These are phyloP conservation scores for Danionella cerebrum DNA, from an alignment of 2,113 vertebrate species.

Conservation along the genomic window DNA sequence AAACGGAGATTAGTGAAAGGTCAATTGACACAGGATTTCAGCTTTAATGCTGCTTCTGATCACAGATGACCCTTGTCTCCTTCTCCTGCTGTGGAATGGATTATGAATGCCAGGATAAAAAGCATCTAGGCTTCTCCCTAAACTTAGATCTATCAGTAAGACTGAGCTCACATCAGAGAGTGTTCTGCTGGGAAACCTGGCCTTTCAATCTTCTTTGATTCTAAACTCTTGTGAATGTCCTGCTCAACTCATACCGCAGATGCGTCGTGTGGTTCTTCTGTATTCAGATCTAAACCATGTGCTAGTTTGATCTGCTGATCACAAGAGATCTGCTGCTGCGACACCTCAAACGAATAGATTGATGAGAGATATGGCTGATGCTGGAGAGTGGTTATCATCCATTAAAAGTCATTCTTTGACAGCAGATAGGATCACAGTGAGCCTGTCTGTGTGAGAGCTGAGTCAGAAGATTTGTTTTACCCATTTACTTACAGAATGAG, in stretches of 20 bases:
- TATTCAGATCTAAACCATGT: neutral
- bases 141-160: neutral
- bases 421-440: neutral
- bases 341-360: neutral
- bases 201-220: neutral
- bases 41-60: neutral
- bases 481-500: neutral
- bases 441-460: neutral
- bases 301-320: slow-evolving; percentile 25
- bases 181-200: neutral
- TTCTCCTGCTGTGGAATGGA: neutral
- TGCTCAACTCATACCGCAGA: neutral
- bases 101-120: neutral
- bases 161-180: neutral
- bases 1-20: neutral
- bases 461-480: neutral
- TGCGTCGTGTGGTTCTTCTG: neutral
- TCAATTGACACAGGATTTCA: neutral
- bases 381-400: neutral
- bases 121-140: neutral
- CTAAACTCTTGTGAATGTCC: neutral
- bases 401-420: neutral
- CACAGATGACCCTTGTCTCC: neutral
- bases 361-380: slow-evolving; percentile 8
- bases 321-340: neutral